Base-by-base conservation (phyloP, 2,797 vertebrate genomes). In the Eulemur albifrons region DNA sequence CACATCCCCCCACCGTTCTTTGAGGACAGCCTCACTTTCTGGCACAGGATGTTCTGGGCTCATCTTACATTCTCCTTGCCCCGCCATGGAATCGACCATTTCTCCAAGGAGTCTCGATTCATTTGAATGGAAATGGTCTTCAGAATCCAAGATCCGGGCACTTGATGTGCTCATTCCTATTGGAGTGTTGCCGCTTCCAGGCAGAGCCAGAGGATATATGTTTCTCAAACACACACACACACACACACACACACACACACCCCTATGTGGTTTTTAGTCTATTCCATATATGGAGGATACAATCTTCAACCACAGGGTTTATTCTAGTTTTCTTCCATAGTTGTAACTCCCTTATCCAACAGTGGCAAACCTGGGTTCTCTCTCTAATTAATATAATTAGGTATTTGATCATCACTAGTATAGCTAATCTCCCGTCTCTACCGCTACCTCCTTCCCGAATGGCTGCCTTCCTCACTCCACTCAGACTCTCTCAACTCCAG, bases 91-190 rank as follows among this genome's bases (percentile, higher is more conserved):
- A 50, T 54, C 50, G 30, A 9, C 73, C 35, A 25, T 54, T 73
- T 63, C 50, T 69, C 69, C 9, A 32, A 88, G 54, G 54, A 63
- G n/a, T 73, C 67, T 38, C 45, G 21, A 72, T 61, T 43, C 17
- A 25, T 85, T 92, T 54, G 79, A 38, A 59, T 88, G 76, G 35
- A 73, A 72, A 75, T 82, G 54, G 6, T 38, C 14, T 61, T 85
- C 43, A 35, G 38, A 85, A 81, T 67, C 50, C 69, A 79, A 69
- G 57, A 43, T n/a, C 65, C 12, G 45, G 43, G 23, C n/a, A 21
- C 32, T 13, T 73, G 77, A 43, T 30, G 20, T 61, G 21, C 40
- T 79, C 18, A 4, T 82, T 48, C 20, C 79, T 93, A 2, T 32
- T 72, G 80, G 54, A 48, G 32, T 17, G 72, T 8, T 88, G 40